phyloP scores from a whole-genome alignment of 2,888 invertebrate species.

The Liposcelis brunnea region DNA sequence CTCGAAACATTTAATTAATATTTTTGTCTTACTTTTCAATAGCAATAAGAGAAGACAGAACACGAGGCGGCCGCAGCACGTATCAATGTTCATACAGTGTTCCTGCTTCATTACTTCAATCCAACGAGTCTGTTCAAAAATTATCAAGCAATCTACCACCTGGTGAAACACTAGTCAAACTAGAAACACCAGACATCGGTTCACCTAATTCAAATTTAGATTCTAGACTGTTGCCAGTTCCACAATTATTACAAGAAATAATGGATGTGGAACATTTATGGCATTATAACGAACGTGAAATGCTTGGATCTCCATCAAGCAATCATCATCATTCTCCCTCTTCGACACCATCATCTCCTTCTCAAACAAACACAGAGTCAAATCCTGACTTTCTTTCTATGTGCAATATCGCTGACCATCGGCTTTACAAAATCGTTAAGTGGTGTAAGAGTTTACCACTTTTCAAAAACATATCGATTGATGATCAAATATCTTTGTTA shows the following conservation, averaged over 20 bases:
- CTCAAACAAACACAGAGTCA: slow-evolving; percentile 11
- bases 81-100: slow-evolving; percentile 88
- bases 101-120: slow-evolving; percentile 36
- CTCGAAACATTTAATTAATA: background rate
- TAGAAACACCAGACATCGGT: slow-evolving; percentile 19
- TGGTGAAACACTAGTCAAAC: slow-evolving; percentile 19
- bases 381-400: slow-evolving; percentile 41
- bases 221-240: slow-evolving; percentile 29
- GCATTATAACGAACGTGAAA: slow-evolving; percentile 64
- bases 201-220: slow-evolving; percentile 16
- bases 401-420: slow-evolving; percentile 87
- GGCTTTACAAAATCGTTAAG: slow-evolving; percentile 92
- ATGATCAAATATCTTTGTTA: slow-evolving; percentile 90
- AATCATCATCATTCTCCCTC: slow-evolving; percentile 9
- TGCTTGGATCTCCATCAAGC: slow-evolving; percentile 14
- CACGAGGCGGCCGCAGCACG: slow-evolving; percentile 86
- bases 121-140: slow-evolving; percentile 36
- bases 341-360: slow-evolving; percentile 10
- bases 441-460: slow-evolving; percentile 96
- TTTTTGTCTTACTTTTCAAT: slow-evolving; percentile 14
- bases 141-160: slow-evolving; percentile 24
- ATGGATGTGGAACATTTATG: slow-evolving; percentile 92
- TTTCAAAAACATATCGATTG: slow-evolving; percentile 95
- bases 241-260: slow-evolving; percentile 67
- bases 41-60: slow-evolving; percentile 89